Conservation (phyloP, 2,113 vertebrate species). For the Callospermophilus lateralis region DNA sequence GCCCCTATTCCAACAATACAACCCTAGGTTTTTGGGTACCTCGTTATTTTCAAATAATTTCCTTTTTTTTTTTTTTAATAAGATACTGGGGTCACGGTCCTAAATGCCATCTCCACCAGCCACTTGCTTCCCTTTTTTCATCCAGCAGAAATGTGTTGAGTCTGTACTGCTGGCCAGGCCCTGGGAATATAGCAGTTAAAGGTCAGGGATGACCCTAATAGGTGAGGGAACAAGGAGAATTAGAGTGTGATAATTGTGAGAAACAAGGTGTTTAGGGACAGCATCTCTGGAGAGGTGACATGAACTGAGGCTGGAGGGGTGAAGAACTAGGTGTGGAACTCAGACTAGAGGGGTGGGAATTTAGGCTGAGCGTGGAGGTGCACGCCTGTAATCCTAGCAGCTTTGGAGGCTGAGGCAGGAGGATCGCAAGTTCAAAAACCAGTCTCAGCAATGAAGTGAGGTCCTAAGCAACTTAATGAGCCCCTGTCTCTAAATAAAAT, state of each 20-base stretch:
- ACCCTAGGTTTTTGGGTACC: neutral
- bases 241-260: neutral
- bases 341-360: too few relatives aligned
- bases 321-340: neutral
- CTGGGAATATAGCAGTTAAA: neutral
- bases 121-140: neutral
- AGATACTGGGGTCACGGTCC: neutral
- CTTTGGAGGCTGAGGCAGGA: too few relatives aligned
- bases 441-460: too few relatives aligned
- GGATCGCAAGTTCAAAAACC: too few relatives aligned
- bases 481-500: too few relatives aligned
- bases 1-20: neutral
- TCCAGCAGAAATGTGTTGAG: neutral
- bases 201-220: neutral
- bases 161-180: neutral
- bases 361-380: too few relatives aligned
- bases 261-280: neutral
- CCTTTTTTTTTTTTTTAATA: neutral
- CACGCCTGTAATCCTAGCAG: too few relatives aligned
- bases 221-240: neutral
- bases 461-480: too few relatives aligned
- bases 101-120: neutral
- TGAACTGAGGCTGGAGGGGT: neutral
- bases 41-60: neutral
- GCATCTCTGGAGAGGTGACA: neutral